Evolutionary conservation across 2,888 invertebrate species (phyloP).

Genomic region (Drosophila vallismaia): DNA sequence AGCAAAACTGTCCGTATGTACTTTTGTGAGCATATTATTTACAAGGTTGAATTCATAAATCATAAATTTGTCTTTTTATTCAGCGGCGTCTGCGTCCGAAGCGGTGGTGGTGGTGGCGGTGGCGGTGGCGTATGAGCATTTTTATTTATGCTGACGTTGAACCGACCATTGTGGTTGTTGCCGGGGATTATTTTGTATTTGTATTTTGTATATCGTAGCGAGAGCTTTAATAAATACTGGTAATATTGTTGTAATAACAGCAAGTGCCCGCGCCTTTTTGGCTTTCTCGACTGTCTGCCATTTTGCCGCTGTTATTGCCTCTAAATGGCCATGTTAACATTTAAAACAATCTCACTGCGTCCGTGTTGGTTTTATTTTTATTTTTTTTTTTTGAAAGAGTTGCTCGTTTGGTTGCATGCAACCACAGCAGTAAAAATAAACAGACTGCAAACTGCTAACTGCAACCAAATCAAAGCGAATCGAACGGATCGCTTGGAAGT

Average conservation of each 20-base stretch:
- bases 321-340: slow-evolving; percentile 80
- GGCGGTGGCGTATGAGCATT: slow-evolving; percentile 65
- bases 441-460: slow-evolving; percentile 12
- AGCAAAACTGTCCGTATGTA: slow-evolving; percentile 70
- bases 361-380: slow-evolving; percentile 46
- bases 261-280: slow-evolving; percentile 75
- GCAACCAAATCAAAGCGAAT: slow-evolving; percentile 21
- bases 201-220: background rate
- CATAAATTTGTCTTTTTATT: slow-evolving; percentile 80
- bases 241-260: slow-evolving; percentile 78
- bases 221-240: slow-evolving; percentile 71
- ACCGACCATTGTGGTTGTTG: slow-evolving; percentile 63
- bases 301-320: slow-evolving; percentile 79
- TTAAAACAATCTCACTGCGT: slow-evolving; percentile 75
- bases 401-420: slow-evolving; percentile 59
- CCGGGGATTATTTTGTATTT: slow-evolving; percentile 1
- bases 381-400: slow-evolving; percentile 4
- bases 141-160: slow-evolving; percentile 71
- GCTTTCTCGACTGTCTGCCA: slow-evolving; percentile 71
- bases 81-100: slow-evolving; percentile 62
- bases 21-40: slow-evolving; percentile 76
- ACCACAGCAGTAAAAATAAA: slow-evolving; percentile 46
- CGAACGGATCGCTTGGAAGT: slow-evolving; percentile 30
- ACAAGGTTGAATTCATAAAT: slow-evolving; percentile 80
- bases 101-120: slow-evolving; percentile 40